phyloP scores from a whole-genome alignment of 2,113 vertebrate genomes.

The Chaetura pelagica region DNA sequence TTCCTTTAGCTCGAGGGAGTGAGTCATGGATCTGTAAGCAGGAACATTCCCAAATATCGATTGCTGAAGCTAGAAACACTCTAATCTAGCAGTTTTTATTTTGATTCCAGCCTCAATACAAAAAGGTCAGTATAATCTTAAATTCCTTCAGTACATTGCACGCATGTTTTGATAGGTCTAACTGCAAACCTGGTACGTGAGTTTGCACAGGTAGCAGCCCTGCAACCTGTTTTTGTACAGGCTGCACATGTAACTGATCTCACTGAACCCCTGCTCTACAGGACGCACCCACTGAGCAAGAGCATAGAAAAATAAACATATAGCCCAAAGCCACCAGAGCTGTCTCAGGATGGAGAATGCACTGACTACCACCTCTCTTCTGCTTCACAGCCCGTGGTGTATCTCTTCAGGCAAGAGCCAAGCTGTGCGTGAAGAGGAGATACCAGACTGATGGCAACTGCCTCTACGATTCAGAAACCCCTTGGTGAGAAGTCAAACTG shows the following conservation, averaged over 20 bases:
- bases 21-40: not conserved
- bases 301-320: not conserved
- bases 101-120: not conserved
- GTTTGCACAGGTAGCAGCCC: not conserved
- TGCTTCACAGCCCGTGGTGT: not conserved
- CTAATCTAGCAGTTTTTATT: not conserved
- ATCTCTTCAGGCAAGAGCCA: not conserved
- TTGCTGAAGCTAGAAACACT: not conserved
- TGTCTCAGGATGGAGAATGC: not conserved
- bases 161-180: not conserved
- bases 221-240: not conserved
- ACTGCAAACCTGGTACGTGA: not conserved
- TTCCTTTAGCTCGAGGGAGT: not conserved
- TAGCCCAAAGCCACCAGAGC: not conserved
- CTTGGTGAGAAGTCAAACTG: not conserved
- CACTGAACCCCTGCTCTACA: not conserved
- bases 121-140: accelerated
- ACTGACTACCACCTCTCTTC: not conserved
- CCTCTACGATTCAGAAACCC: accelerated
- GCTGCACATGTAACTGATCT: not conserved
- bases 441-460: accelerated
- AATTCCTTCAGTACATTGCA: not conserved
- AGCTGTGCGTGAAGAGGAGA: not conserved
- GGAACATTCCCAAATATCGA: not conserved
- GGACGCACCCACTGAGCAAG: accelerated